Percentiles rank a stretch among this genome's conserved stretches.
Conservation (phyloP, 2,113 vertebrate genomes). For the Petaurus breviceps region DNA sequence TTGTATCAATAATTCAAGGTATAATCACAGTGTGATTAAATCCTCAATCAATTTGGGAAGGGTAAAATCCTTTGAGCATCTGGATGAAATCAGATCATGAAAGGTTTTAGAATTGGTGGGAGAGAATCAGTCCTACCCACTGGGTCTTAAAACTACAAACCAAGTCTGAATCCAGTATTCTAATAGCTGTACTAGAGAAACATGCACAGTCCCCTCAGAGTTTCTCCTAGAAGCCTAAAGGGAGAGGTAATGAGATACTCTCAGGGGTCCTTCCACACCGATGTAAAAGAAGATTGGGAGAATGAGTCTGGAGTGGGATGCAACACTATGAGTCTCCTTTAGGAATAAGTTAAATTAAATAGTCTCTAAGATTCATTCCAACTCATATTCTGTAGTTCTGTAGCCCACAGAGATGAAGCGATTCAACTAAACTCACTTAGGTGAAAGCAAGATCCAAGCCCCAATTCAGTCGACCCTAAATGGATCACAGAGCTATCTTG, state of each 20-base stretch:
- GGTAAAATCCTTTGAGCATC: background rate
- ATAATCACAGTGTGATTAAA: background rate
- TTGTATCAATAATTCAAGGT: background rate
- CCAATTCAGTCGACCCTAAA: background rate
- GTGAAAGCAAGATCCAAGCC: no score
- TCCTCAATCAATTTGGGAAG: background rate
- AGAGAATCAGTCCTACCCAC: background rate
- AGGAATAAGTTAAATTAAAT: background rate
- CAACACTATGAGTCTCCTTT: background rate
- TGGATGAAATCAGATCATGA: background rate
- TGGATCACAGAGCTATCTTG: no score
- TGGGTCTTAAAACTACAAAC: background rate
- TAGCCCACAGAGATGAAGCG: background rate
- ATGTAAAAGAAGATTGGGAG: background rate
- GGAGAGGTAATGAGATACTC: background rate
- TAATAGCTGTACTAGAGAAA: background rate
- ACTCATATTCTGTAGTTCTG: background rate
- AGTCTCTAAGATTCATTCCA: background rate
- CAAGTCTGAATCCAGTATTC: background rate
- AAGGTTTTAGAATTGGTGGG: background rate
- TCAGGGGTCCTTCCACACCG: background rate
- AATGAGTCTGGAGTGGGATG: background rate
- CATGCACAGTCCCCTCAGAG: background rate
- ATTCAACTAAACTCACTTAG: background rate
- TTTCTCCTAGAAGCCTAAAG: background rate